Evolutionary conservation across 2,797 vertebrate species (phyloP).

Genomic region (Lacerta agilis): DNA sequence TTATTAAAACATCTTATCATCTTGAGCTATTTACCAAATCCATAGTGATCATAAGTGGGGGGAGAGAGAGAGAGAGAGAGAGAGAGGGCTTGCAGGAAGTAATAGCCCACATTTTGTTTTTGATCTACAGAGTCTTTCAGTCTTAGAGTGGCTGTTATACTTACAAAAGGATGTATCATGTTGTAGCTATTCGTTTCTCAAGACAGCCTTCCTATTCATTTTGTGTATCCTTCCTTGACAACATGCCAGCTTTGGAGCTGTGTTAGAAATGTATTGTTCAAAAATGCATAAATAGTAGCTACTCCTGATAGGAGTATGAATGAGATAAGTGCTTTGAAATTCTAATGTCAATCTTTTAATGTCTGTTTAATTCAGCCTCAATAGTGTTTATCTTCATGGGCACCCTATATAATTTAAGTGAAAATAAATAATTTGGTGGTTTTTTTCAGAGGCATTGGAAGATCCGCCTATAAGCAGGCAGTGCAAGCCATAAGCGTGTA

Average conservation of each 20-base stretch:
- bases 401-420: background rate
- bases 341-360: background rate
- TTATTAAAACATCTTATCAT: background rate
- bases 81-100: background rate
- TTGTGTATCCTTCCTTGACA: constrained; percentile 3
- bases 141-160: background rate
- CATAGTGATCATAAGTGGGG: background rate
- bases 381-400: background rate
- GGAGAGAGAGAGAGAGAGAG: too few relatives aligned
- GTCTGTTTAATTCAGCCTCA: background rate
- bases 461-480: background rate
- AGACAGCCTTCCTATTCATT: constrained; percentile 1
- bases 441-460: background rate
- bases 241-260: constrained; percentile 2
- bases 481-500: background rate
- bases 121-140: background rate
- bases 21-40: background rate
- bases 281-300: background rate
- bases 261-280: background rate
- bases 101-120: background rate
- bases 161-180: background rate
- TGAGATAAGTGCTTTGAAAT: background rate
- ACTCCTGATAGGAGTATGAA: background rate
- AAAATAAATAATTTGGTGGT: background rate
- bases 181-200: constrained; percentile 21